Percentiles rank a stretch among this genome's conserved stretches.
phyloP scores from a whole-genome alignment of 2,113 vertebrate genomes.

The Perca flavescens region DNA sequence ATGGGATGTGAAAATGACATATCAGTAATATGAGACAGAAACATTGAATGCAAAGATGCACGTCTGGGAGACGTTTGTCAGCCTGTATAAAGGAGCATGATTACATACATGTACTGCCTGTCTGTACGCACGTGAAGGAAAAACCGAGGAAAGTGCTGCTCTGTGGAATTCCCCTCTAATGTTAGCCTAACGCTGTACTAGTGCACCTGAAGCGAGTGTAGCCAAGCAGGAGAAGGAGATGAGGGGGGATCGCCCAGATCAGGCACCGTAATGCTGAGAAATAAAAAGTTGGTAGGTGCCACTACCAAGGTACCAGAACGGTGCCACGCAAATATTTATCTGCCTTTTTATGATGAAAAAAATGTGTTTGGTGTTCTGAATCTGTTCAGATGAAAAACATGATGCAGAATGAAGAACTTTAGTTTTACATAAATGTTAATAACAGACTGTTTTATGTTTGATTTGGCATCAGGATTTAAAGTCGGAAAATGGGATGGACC shows the following conservation, averaged over 20 bases:
- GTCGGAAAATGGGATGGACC: neutral
- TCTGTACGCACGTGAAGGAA: neutral
- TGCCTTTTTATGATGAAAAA: neutral
- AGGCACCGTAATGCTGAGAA: slow-evolving; percentile 2
- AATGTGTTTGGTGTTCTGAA: neutral
- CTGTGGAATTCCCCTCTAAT: slow-evolving; percentile 51
- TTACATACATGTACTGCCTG: neutral
- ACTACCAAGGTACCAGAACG: neutral
- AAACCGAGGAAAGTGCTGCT: neutral
- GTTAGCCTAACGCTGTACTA: slow-evolving; percentile 20
- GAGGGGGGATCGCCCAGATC: slow-evolving; percentile 3
- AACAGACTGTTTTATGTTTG: neutral
- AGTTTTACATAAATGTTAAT: neutral
- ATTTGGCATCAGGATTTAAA: neutral
- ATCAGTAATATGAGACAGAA: neutral
- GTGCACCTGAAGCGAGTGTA: neutral
- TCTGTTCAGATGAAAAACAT: too few species aligned
- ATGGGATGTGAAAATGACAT: neutral
- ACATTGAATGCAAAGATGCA: neutral
- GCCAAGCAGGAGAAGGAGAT: neutral
- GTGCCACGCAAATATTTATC: neutral
- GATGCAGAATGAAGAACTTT: neutral
- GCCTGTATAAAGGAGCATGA: neutral
- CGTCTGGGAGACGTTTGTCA: neutral
- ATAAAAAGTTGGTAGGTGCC: slow-evolving; percentile 3